Percentiles rank a stretch among this genome's conserved stretches.
Conservation (phyloP, 2,113 vertebrate genomes). For the Girardinichthys multiradiatus region DNA sequence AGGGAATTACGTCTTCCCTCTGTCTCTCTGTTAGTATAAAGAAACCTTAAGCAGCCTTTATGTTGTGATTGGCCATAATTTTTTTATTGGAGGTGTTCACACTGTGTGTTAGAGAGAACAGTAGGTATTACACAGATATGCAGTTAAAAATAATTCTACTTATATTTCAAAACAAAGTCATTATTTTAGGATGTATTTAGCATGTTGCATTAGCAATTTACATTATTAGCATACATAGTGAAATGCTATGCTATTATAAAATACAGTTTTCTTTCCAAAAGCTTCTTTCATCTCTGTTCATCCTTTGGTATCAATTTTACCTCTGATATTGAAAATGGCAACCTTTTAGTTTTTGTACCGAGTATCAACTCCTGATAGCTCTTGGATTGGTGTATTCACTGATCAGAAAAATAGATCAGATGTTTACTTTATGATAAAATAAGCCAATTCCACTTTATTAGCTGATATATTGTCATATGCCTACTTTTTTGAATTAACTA, state of each 20-base stretch:
- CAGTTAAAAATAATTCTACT: background rate
- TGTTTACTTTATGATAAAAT: background rate
- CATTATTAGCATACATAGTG: background rate
- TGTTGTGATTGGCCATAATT: background rate
- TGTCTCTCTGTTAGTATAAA: no score
- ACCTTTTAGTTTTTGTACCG: no score
- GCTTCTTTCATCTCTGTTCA: background rate
- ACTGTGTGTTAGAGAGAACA: background rate
- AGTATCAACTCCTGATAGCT: background rate
- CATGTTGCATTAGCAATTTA: background rate
- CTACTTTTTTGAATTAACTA: background rate
- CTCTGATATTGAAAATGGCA: no score
- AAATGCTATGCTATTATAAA: background rate
- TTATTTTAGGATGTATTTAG: background rate
- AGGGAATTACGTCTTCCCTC: no score
- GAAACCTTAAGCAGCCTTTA: background rate
- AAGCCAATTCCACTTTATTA: background rate
- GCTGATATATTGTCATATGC: background rate
- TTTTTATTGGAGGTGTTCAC: background rate
- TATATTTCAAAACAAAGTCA: background rate
- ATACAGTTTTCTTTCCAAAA: background rate
- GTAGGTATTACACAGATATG: background rate
- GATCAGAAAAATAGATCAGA: background rate
- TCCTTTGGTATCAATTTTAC: background rate
- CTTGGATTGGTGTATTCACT: background rate